A percentile compares a stretch with the other conserved stretches of the same genome.
These are phyloP conservation scores for Peromyscus aztecus DNA, from an alignment of 2,797 vertebrate species.

Conservation along the genomic window DNA sequence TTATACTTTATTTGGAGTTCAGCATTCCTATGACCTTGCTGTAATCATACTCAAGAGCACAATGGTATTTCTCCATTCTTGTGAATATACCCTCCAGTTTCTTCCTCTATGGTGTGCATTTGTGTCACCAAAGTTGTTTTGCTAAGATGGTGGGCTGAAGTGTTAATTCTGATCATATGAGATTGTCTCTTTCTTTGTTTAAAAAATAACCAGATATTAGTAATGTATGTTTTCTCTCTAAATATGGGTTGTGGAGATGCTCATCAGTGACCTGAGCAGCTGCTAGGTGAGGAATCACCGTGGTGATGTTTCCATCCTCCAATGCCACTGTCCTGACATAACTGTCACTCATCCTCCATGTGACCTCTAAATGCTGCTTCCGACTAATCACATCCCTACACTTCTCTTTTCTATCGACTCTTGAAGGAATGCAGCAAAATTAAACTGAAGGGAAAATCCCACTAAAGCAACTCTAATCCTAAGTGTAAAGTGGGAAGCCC, in stretches of 20 bases:
- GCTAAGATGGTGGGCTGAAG: not conserved
- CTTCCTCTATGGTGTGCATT: not conserved
- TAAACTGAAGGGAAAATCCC: not conserved
- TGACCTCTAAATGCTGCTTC: not conserved
- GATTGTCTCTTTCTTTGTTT: not conserved
- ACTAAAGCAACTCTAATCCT: not conserved
- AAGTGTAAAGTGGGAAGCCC: not conserved
- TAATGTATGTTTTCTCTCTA: not conserved
- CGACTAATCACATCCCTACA: not conserved
- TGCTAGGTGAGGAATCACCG: not conserved
- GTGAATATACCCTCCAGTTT: not conserved
- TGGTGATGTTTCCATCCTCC: not conserved
- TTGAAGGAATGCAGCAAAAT: not conserved
- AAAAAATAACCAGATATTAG: not conserved
- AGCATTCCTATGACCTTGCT: not conserved
- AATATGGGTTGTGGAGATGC: not conserved
- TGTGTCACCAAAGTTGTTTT: not conserved
- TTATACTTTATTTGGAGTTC: not conserved
- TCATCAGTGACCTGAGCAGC: not conserved
- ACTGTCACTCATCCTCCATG: not conserved
- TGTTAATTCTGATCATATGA: not conserved
- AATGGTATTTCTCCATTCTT: not conserved
- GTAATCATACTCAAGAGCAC: not conserved
- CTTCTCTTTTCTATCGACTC: not conserved
- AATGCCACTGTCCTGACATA: not conserved